phyloP scores from a whole-genome alignment of 2,113 vertebrate genomes.

The Chroicocephalus ridibundus region DNA sequence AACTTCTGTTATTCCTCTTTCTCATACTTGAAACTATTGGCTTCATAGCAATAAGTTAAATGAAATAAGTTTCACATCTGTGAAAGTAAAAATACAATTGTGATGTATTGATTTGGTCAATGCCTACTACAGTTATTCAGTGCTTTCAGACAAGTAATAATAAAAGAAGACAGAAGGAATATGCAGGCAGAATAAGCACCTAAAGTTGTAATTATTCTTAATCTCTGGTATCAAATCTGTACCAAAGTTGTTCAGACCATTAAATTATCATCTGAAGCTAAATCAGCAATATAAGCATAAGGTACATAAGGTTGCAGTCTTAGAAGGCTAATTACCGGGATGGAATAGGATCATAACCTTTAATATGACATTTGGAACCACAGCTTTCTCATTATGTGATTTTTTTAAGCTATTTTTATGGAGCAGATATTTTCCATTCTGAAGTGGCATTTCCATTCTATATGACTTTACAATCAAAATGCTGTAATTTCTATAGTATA shows the following conservation, averaged over 20 bases:
- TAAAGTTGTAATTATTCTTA: neutral
- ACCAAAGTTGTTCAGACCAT: neutral
- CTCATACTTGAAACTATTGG: neutral
- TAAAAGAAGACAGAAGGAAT: neutral
- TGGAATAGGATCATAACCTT: neutral
- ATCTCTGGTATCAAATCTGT: neutral
- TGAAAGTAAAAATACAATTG: neutral
- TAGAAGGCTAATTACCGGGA: neutral
- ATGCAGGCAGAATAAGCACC: neutral
- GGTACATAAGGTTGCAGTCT: neutral
- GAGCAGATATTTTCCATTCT: neutral
- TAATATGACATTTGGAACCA: neutral
- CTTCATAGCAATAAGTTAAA: neutral
- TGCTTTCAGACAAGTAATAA: neutral
- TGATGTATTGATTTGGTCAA: neutral
- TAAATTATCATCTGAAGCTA: neutral
- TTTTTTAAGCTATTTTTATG: neutral
- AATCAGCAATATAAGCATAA: constrained; percentile 3
- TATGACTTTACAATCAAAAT: neutral
- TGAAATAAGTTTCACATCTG: neutral
- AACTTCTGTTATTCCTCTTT: neutral
- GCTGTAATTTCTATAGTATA: neutral
- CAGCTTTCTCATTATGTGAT: neutral
- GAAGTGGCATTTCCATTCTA: neutral
- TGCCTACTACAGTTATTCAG: neutral